Evolutionary conservation across 2,888 invertebrate genomes (phyloP).

Genomic region (Globia sparganii): DNA sequence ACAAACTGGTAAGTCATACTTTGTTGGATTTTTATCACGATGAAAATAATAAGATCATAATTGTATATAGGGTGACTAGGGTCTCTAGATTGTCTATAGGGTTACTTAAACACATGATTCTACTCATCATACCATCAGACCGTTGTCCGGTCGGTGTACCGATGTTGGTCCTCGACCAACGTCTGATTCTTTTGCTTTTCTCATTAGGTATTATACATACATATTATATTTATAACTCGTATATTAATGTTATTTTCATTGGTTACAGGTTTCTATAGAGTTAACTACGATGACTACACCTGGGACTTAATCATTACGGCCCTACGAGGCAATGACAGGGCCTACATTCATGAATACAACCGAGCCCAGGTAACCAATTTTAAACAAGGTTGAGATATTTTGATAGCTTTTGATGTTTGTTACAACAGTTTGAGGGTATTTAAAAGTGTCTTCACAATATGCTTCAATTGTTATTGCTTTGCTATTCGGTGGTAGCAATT

Average conservation of each 20-base stretch:
- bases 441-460: background rate
- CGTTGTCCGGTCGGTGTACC: too few relatives aligned
- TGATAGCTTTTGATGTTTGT: background rate
- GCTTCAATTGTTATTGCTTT: conserved; percentile 12
- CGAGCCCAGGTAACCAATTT: conserved; percentile 92
- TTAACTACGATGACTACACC: conserved; percentile 91
- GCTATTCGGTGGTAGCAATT: background rate
- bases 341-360: conserved; percentile 91
- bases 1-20: conserved; percentile 86
- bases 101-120: too few relatives aligned
- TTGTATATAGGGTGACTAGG: background rate
- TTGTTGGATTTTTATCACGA: background rate
- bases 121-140: too few relatives aligned
- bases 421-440: background rate
- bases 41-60: background rate
- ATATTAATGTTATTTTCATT: background rate
- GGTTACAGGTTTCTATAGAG: conserved; percentile 91
- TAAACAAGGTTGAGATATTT: background rate
- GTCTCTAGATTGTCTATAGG: too few relatives aligned
- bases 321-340: conserved; percentile 75
- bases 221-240: background rate
- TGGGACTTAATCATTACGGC: conserved; percentile 89
- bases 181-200: too few relatives aligned
- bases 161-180: too few relatives aligned
- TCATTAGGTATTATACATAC: background rate